A percentile compares a stretch with the other conserved stretches of the same genome.
Evolutionary conservation across 2,113 vertebrate genomes (phyloP).

Genomic region (Manacus vitellinus): DNA sequence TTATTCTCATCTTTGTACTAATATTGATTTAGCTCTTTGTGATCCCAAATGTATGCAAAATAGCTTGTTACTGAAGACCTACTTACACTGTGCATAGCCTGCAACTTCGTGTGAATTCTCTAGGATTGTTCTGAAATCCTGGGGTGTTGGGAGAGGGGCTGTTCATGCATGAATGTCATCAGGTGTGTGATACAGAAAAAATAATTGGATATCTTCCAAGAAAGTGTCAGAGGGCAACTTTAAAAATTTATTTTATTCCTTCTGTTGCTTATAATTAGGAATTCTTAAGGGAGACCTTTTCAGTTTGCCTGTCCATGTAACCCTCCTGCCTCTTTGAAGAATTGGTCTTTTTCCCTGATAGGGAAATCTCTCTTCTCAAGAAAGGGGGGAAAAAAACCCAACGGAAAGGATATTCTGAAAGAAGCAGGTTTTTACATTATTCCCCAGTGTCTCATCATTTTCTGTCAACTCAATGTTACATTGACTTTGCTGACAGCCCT

Average conservation of each 20-base stretch:
- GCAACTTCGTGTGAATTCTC: neutral
- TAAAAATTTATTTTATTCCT: slow-evolving; percentile 62
- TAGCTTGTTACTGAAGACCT: neutral
- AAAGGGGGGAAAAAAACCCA: neutral
- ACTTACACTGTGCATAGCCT: neutral
- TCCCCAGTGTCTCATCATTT: slow-evolving; percentile 18
- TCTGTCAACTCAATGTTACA: neutral
- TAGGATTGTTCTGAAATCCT: neutral
- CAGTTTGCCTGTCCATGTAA: neutral
- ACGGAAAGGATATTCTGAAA: slow-evolving; percentile 5
- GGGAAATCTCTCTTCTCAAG: neutral
- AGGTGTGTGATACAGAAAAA: neutral
- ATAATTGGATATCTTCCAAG: slow-evolving; percentile 43
- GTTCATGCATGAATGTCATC: neutral
- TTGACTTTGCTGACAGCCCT: slow-evolving; percentile 38
- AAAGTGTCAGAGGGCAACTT: slow-evolving; percentile 34
- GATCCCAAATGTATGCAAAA: neutral
- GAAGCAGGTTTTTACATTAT: neutral
- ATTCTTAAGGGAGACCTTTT: slow-evolving; percentile 38
- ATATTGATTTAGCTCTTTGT: slow-evolving; percentile 6
- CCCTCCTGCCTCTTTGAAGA: slow-evolving; percentile 38
- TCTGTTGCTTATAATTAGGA: slow-evolving; percentile 41
- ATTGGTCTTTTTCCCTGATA: neutral
- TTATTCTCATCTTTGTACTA: neutral
- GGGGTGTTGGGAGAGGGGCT: neutral